phyloP scores from a whole-genome alignment of 2,113 vertebrate genomes.

The Podocnemis expansa region DNA sequence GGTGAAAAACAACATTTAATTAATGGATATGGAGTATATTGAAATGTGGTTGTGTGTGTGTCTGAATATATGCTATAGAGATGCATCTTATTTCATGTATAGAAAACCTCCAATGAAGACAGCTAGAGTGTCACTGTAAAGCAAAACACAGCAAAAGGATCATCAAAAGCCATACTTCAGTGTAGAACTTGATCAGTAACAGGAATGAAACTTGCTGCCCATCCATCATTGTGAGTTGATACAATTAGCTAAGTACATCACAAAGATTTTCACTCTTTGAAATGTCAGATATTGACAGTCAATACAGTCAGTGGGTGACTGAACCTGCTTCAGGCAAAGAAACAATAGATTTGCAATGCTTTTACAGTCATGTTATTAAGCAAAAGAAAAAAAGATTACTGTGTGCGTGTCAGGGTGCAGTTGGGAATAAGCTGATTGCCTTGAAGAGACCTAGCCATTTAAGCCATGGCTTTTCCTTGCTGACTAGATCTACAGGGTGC shows the following conservation, averaged over 20 bases:
- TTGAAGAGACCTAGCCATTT: not conserved
- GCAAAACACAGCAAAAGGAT: not conserved
- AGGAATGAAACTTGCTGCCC: not conserved
- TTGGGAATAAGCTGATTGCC: not conserved
- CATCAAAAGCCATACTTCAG: not conserved
- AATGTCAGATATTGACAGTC: not conserved
- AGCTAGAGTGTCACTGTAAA: not conserved
- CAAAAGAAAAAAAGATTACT: not conserved
- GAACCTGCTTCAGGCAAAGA: not conserved
- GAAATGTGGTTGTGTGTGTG: not conserved
- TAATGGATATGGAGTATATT: not conserved
- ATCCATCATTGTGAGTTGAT: not conserved
- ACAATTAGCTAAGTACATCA: accelerated
- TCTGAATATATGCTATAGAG: not conserved
- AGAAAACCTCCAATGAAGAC: not conserved
- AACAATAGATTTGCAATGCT: not conserved
- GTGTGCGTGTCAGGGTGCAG: not conserved
- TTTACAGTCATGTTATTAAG: not conserved
- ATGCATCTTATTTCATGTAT: not conserved
- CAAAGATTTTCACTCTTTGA: not conserved
- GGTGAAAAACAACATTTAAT: not conserved
- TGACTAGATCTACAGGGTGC: not conserved
- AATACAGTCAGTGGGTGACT: not conserved
- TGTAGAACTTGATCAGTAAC: not conserved
- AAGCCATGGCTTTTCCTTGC: not conserved